A percentile compares a stretch with the other conserved stretches of the same genome.
These are phyloP conservation scores for Donacobius atricapilla DNA, from an alignment of 2,113 vertebrate genomes.

Conservation along the genomic window DNA sequence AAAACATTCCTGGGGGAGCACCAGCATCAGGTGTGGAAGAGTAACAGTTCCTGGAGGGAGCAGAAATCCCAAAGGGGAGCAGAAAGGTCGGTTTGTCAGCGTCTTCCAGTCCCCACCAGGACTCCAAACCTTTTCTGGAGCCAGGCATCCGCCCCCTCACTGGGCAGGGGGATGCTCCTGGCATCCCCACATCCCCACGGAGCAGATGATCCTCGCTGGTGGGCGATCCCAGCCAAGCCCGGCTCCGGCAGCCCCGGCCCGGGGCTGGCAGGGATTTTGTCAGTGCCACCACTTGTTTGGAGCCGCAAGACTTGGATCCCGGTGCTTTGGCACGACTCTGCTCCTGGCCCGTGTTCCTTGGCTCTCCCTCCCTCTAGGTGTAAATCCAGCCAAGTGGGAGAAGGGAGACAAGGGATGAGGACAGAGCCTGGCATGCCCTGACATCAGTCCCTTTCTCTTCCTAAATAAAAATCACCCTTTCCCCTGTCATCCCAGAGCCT, in stretches of 20 bases:
- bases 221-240: not conserved
- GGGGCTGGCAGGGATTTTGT: not conserved
- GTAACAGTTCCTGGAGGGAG: not conserved
- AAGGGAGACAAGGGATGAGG: not conserved
- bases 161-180: not conserved
- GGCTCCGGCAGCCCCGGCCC: not conserved
- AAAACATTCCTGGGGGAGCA: not conserved
- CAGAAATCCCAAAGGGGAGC: not conserved
- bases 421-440: not conserved
- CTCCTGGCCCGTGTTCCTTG: not conserved
- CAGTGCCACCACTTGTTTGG: not conserved
- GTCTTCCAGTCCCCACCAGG: fast-evolving
- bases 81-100: not conserved
- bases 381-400: not conserved
- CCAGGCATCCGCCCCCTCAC: fast-evolving
- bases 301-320: not conserved
- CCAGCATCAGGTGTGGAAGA: not conserved
- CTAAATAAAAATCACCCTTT: not conserved
- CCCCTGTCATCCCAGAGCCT: fast-evolving
- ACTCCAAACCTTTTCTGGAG: not conserved
- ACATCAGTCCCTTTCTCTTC: not conserved
- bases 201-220: fast-evolving
- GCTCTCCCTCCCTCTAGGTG: not conserved
- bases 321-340: not conserved
- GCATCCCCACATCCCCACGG: fast-evolving